Evolutionary conservation across 2,797 vertebrate species (phyloP).

Genomic region (Periophthalmus magnuspinnatus): DNA sequence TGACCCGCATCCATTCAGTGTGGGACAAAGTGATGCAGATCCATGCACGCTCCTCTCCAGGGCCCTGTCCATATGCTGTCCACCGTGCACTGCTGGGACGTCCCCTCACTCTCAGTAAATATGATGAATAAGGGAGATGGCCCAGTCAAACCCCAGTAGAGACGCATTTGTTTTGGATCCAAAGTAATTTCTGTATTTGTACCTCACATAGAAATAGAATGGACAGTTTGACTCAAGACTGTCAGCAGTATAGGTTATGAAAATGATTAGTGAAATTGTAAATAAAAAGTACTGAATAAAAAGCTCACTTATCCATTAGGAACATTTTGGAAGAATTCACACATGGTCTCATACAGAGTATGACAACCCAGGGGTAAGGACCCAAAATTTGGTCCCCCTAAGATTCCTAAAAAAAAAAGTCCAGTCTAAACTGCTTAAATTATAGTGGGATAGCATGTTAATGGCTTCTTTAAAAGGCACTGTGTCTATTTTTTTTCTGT

Average conservation of each 20-base stretch:
- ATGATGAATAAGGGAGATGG: slow-evolving; percentile 13
- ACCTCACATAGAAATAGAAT: neutral
- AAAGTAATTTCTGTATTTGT: neutral
- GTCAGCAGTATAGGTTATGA: neutral
- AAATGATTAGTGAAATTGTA: neutral
- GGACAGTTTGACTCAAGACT: neutral
- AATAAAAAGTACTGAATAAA: neutral
- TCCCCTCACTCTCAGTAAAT: slow-evolving; percentile 28
- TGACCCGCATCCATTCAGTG: slow-evolving; percentile 30
- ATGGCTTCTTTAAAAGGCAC: neutral
- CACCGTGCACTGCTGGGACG: slow-evolving; percentile 40
- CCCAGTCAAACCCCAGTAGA: slow-evolving; percentile 9
- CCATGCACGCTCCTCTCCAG: slow-evolving; percentile 46
- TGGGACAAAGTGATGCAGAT: slow-evolving; percentile 51
- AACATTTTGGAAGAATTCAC: neutral
- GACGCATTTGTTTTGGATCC: neutral
- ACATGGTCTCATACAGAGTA: no score
- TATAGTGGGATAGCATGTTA: neutral
- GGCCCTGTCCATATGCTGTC: slow-evolving; percentile 63
- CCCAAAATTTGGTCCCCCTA: neutral
- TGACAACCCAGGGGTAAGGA: no score
- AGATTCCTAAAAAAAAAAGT: neutral
- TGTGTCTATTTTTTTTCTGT: no score
- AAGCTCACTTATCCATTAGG: neutral
- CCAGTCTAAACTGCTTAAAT: neutral